Percentiles rank a stretch among this genome's conserved stretches.
These are phyloP conservation scores for Hippocampus guttulatus DNA, from an alignment of 2,113 vertebrate species.

Conservation along the genomic window DNA sequence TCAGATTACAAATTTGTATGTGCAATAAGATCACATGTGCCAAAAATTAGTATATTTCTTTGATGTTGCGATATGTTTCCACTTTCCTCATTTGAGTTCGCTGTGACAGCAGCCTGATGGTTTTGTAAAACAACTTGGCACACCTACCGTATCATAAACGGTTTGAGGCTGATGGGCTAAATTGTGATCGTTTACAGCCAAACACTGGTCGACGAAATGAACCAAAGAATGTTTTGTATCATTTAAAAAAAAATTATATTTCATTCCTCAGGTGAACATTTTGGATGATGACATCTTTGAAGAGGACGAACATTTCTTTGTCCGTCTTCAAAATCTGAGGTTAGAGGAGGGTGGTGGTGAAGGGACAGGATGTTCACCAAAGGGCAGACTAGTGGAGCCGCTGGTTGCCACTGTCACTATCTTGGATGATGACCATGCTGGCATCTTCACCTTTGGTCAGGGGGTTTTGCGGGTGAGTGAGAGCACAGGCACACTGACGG, in stretches of 20 bases:
- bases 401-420: slow-evolving; percentile 84
- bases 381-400: slow-evolving; percentile 79
- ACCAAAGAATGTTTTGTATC: neutral
- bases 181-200: neutral
- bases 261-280: slow-evolving; percentile 76
- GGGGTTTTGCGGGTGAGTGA: slow-evolving; percentile 82
- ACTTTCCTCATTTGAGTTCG: too few species aligned
- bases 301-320: slow-evolving; percentile 95
- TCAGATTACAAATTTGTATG: neutral
- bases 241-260: neutral
- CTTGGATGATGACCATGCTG: slow-evolving; percentile 92
- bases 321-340: slow-evolving; percentile 85
- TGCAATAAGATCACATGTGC: neutral
- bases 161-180: too few species aligned
- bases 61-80: neutral
- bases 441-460: slow-evolving; percentile 87
- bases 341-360: slow-evolving; percentile 74
- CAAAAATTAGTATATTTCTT: neutral
- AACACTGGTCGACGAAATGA: neutral
- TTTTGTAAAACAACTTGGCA: too few species aligned
- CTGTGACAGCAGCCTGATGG: neutral
- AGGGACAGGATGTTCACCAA: slow-evolving; percentile 62
- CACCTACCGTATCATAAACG: neutral
- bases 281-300: slow-evolving; percentile 96
- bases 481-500: slow-evolving; percentile 80